A percentile compares a stretch with the other conserved stretches of the same genome.
phyloP scores from a whole-genome alignment of 1,140 invertebrate species.

The Proales similis region DNA sequence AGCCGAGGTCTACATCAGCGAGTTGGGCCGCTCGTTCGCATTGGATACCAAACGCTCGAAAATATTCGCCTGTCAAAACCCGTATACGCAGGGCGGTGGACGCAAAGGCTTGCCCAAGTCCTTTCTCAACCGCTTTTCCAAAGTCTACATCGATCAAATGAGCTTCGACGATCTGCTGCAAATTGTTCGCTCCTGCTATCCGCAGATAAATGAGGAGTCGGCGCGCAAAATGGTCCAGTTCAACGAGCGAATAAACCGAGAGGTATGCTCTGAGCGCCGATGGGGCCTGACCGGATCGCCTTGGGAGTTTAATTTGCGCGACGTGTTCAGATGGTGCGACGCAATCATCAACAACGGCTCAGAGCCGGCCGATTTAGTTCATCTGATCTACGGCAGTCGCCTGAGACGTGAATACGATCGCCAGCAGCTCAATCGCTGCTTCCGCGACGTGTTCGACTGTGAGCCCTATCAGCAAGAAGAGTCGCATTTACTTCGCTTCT shows the following conservation, averaged over 20 bases:
- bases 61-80: slow-evolving; percentile 97
- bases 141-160: slow-evolving; percentile 76
- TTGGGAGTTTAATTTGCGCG: slow-evolving; percentile 94
- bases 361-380: slow-evolving; percentile 39
- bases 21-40: slow-evolving; percentile 77
- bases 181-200: slow-evolving; percentile 55
- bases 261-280: slow-evolving; percentile 38
- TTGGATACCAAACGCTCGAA: slow-evolving; percentile 63
- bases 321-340: slow-evolving; percentile 86
- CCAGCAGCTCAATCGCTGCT: slow-evolving; percentile 44
- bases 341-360: slow-evolving; percentile 50
- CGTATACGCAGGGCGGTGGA: slow-evolving; percentile 85
- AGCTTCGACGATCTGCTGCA: slow-evolving; percentile 66
- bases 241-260: slow-evolving; percentile 58
- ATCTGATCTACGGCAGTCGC: slow-evolving; percentile 70
- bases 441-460: neutral
- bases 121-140: slow-evolving; percentile 84
- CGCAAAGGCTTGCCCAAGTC: slow-evolving; percentile 88
- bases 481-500: neutral
- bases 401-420: slow-evolving; percentile 70
- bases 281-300: slow-evolving; percentile 70
- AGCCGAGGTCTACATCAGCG: slow-evolving; percentile 88
- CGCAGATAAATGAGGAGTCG: slow-evolving; percentile 51
- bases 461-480: slow-evolving; percentile 6
- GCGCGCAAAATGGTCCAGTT: slow-evolving; percentile 71